phyloP scores from a whole-genome alignment of 2,888 invertebrate species.

The Pristionchus arcanus region DNA sequence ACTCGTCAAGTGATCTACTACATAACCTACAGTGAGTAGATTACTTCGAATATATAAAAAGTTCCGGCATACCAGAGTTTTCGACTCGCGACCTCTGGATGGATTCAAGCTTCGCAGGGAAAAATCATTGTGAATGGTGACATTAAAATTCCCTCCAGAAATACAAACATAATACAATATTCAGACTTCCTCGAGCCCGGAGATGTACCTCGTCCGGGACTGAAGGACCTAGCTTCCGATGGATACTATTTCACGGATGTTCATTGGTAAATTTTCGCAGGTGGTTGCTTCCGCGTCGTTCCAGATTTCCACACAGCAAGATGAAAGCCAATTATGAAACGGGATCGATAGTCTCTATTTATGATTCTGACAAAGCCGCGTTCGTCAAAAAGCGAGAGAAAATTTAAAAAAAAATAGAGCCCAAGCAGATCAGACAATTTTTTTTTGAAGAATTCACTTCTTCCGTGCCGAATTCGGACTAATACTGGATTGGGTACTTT shows the following conservation, averaged over 20 bases:
- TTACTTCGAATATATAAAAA: background rate
- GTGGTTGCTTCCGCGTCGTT: background rate
- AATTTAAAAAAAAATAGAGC: background rate
- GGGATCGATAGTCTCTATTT: background rate
- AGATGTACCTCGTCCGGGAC: background rate
- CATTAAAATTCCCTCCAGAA: background rate
- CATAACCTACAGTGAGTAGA: background rate
- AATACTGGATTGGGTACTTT: background rate
- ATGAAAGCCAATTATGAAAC: background rate
- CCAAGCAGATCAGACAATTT: too few species aligned
- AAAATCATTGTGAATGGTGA: background rate
- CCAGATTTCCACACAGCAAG: background rate
- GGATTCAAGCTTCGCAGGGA: background rate
- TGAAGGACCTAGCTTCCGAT: background rate
- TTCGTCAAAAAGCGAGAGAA: background rate
- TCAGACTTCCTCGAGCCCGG: background rate
- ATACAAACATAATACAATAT: background rate
- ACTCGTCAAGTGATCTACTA: conserved; percentile 27
- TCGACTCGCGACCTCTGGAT: background rate
- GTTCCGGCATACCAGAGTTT: background rate
- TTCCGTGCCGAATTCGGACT: background rate
- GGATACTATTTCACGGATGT: conserved; percentile 9
- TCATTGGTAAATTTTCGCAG: background rate
- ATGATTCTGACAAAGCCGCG: background rate
- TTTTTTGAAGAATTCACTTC: background rate